phyloP scores from a whole-genome alignment of 2,797 vertebrate species.

The Momotus momota region DNA sequence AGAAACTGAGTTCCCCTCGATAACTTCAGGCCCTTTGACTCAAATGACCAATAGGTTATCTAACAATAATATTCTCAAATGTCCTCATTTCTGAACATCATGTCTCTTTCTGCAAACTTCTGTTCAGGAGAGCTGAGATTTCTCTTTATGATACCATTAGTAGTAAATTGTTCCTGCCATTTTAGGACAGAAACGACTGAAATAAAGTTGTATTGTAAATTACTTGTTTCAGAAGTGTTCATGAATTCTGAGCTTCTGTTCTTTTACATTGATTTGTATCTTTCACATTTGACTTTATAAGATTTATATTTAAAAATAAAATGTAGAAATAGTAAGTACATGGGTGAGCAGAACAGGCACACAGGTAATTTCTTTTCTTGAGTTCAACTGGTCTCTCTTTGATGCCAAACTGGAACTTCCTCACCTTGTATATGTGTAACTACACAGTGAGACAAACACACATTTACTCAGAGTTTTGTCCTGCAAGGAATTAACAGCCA shows the following conservation, averaged over 20 bases:
- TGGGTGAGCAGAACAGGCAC: not conserved
- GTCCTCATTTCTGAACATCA: not conserved
- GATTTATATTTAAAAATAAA: not conserved
- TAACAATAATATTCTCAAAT: not conserved
- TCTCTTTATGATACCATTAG: not conserved
- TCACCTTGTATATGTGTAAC: rapidly evolving
- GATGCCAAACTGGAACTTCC: not conserved
- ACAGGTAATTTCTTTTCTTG: not conserved
- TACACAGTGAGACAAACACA: not conserved
- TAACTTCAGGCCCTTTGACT: not conserved
- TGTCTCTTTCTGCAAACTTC: not conserved
- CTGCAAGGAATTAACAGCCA: not conserved
- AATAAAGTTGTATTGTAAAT: not conserved
- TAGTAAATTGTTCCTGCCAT: not conserved
- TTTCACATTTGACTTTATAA: not conserved
- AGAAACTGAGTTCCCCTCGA: not conserved
- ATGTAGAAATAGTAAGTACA: not conserved
- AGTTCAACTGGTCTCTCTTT: not conserved
- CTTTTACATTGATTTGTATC: not conserved
- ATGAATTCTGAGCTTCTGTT: not conserved
- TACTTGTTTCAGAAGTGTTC: not conserved
- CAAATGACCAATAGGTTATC: not conserved
- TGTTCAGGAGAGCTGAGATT: not conserved
- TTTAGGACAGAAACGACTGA: not conserved
- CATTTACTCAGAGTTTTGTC: not conserved